Percentiles rank a stretch among this genome's conserved stretches.
Conservation (phyloP, 2,888 invertebrate species). For the Heliconius hortense region DNA sequence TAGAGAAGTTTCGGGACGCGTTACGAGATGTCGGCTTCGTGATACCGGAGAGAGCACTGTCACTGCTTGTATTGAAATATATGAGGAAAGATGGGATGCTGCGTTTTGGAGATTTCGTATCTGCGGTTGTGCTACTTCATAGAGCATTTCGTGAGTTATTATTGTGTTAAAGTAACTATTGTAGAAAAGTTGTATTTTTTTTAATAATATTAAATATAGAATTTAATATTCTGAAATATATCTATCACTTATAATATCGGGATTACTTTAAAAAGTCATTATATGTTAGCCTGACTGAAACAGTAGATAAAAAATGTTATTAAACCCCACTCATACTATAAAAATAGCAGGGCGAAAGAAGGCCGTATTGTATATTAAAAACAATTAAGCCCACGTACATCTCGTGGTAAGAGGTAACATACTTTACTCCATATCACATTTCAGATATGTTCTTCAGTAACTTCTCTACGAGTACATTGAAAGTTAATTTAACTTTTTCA, state of each 20-base stretch:
- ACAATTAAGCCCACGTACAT: neutral
- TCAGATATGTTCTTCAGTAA: conserved; percentile 85
- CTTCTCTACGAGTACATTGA: conserved; percentile 90
- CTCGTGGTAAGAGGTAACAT: neutral
- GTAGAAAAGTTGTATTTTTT: neutral
- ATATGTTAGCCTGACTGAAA: too few species aligned
- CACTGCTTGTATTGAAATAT: conserved; percentile 90
- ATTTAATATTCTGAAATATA: too few species aligned
- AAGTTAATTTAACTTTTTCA: conserved; percentile 89
- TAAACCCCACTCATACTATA: neutral
- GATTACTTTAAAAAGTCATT: too few species aligned
- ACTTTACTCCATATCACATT: conserved; percentile 42
- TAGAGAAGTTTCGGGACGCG: conserved; percentile 92
- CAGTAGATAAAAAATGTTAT: neutral
- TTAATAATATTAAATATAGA: too few species aligned
- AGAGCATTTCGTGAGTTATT: conserved; percentile 90
- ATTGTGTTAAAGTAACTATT: neutral
- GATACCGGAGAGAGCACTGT: conserved; percentile 91
- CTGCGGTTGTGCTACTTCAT: conserved; percentile 92
- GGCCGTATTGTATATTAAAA: neutral
- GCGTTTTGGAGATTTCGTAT: conserved; percentile 95
- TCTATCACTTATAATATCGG: too few species aligned
- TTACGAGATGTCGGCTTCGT: conserved; percentile 94
- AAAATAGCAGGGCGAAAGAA: neutral
- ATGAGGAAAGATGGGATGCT: conserved; percentile 96